phyloP scores from a whole-genome alignment of 2,888 invertebrate genomes.

The Phyllotreta striolata region DNA sequence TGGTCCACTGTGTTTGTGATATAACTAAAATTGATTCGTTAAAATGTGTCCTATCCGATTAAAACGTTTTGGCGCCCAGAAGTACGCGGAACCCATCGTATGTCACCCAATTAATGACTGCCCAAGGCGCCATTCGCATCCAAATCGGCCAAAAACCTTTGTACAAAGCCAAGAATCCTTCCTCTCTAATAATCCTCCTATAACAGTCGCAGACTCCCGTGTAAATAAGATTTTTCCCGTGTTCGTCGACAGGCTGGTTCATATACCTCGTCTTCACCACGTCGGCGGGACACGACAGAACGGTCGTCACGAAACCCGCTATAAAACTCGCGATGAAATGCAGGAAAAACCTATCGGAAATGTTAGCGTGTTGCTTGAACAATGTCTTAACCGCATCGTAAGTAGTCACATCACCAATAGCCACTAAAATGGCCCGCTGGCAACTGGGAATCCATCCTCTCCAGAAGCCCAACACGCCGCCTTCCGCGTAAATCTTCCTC shows the following conservation, averaged over 20 bases:
- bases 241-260: constrained; percentile 83
- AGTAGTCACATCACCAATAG: constrained; percentile 85
- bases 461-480: constrained; percentile 86
- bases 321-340: constrained; percentile 80
- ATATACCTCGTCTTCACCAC: constrained; percentile 93
- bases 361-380: constrained; percentile 68
- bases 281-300: constrained; percentile 90
- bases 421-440: constrained; percentile 79
- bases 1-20: too few relatives aligned
- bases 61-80: constrained; percentile 61
- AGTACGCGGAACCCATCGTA: constrained; percentile 82
- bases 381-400: constrained; percentile 87
- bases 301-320: constrained; percentile 87
- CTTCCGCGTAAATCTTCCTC: constrained; percentile 72
- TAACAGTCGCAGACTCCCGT: constrained; percentile 87
- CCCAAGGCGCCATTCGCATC: constrained; percentile 95
- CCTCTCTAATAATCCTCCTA: constrained; percentile 81
- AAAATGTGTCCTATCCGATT: neutral
- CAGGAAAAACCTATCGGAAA: constrained; percentile 78
- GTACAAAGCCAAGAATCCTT: constrained; percentile 86
- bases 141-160: constrained; percentile 94
- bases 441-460: constrained; percentile 86
- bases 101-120: constrained; percentile 90
- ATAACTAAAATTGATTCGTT: neutral
- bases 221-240: constrained; percentile 74